Base-by-base conservation (phyloP, 2,113 vertebrate species). In the Leptobrachium leishanense region DNA sequence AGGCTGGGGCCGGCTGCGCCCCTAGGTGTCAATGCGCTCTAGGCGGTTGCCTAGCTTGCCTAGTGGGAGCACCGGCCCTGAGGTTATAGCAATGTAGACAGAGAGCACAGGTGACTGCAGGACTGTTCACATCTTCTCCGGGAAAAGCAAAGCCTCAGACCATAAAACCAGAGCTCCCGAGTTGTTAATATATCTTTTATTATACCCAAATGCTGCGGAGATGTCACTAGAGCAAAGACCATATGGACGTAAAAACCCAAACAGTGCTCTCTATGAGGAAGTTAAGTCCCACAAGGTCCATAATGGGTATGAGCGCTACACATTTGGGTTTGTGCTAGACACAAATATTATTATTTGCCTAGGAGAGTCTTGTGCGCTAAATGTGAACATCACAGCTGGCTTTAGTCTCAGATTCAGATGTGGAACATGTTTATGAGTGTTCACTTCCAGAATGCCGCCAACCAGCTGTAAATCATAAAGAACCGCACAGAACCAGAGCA, bases 371-470 rank as follows among this genome's bases (percentile, higher is more conserved):
- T 15, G 54, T n/a, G 55, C 42, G 13, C 66, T 66, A 15, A 53
- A 39, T 43, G 50, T 39, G 2, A 64, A 15, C 43, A 31, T 54
- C 11, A 12, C 64, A 76, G 46, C 74, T 68, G 65, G 3, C 20
- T 55, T 71, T 39, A 53, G 44, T 71, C 46, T 50, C 64, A n/a
- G 65, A 43, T 57, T 68, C 43, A 42, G 68, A n/a, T 76, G 41
- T 76, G 39, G 46, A 39, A 65, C 65, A 57, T 68, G 65, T 5
- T 68, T 68, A 66, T 66, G 40, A 66, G 20, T 39, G 31, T 43
- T 55, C 41, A 66, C 44, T 40, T 57, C 64, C 74, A 67, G 15
- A 20, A 10, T 53, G n/a, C 7, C 46, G 63, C 43, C 44, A 67
- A 55, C 43, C 63, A 53, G 50, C 55, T 57, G 75, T 68, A 76